A percentile compares a stretch with the other conserved stretches of the same genome.
Evolutionary conservation across 2,888 invertebrate species (phyloP).

Genomic region (Thera britannica): DNA sequence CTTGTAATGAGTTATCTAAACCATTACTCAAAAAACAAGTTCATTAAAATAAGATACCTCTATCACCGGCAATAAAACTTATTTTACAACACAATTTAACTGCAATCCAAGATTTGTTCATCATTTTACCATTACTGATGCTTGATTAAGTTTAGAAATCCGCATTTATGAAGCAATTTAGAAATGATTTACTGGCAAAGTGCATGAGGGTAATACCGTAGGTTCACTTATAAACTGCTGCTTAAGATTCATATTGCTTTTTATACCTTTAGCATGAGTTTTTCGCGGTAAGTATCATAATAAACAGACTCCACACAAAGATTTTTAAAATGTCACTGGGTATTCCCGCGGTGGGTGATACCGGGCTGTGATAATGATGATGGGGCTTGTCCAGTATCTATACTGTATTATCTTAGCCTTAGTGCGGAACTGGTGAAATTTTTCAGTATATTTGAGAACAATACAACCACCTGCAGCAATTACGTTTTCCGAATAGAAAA

Average conservation of each 20-base stretch:
- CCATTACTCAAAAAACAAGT: conserved; percentile 22
- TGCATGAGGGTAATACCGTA: background rate
- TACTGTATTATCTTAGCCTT: no score
- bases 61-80: conserved; percentile 22
- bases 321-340: no score
- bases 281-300: no score
- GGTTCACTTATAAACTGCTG: background rate
- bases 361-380: no score
- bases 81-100: conserved; percentile 28
- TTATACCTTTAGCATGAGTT: no score
- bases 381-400: no score
- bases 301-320: no score
- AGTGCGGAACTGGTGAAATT: no score
- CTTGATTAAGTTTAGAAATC: conserved; percentile 28
- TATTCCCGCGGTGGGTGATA: no score
- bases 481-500: no score
- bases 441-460: no score
- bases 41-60: conserved; percentile 18
- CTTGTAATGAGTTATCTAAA: background rate
- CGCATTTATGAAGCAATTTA: conserved; percentile 25
- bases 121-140: conserved; percentile 16
- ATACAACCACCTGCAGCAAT: no score
- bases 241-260: background rate
- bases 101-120: conserved; percentile 22
- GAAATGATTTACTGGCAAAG: conserved; percentile 17